Conservation (phyloP, 2,797 vertebrate species). For the Philypnodon macrostomus region DNA sequence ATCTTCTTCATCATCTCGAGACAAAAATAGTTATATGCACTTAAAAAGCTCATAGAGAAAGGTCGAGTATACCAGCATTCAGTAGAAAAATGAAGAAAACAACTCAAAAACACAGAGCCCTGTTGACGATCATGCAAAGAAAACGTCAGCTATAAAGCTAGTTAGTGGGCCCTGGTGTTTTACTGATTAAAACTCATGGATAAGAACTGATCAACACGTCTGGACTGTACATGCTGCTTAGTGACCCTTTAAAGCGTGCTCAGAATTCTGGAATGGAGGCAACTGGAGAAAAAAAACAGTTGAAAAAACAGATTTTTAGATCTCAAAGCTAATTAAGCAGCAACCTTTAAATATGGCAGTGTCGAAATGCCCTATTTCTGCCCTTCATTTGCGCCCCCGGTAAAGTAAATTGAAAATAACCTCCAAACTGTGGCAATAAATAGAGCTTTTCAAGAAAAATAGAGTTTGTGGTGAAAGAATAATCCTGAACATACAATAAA, state of each 20-base stretch:
- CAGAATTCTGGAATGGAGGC: conserved; percentile 25
- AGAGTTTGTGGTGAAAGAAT: no score
- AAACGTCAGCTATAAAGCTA: conserved; percentile 66
- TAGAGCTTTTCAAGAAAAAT: no score
- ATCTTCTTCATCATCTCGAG: conserved; percentile 61
- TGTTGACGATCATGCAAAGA: conserved; percentile 76
- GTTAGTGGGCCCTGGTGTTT: no score
- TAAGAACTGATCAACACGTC: conserved; percentile 63
- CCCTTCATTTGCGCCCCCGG: no score
- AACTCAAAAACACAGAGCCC: conserved; percentile 58
- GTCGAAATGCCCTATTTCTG: no score
- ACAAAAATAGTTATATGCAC: conserved; percentile 77
- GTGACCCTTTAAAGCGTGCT: conserved; percentile 53
- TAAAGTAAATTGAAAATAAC: no score
- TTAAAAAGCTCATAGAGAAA: conserved; percentile 76
- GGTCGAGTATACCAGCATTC: conserved; percentile 72
- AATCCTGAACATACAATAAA: no score
- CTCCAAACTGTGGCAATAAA: no score
- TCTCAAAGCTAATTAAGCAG: no score
- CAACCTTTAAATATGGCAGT: no score
- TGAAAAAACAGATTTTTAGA: no score
- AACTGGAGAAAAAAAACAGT: conserved; percentile 19
- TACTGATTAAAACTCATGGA: conserved; percentile 68
- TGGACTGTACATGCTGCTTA: conserved; percentile 74
- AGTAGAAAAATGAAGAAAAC: conserved; percentile 70